A percentile compares a stretch with the other conserved stretches of the same genome.
Conservation (phyloP, 2,888 invertebrate genomes). For the Volucella bombylans region DNA sequence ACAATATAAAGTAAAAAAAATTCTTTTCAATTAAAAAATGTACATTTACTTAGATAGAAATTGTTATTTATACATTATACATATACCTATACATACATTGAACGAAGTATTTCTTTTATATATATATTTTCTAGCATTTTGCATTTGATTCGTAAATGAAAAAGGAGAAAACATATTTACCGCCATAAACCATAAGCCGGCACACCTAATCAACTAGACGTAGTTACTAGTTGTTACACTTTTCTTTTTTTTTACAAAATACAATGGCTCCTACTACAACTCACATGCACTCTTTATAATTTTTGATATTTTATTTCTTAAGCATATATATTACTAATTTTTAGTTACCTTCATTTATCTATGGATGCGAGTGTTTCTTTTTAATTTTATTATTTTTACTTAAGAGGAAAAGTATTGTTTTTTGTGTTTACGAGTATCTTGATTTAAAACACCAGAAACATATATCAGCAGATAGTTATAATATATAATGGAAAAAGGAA, state of each 20-base stretch:
- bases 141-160: conserved; percentile 38
- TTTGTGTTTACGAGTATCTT: background rate
- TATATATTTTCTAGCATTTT: conserved; percentile 24
- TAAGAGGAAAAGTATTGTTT: conserved; percentile 41
- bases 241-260: background rate
- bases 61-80: conserved; percentile 45
- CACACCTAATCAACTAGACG: background rate
- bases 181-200: conserved; percentile 47
- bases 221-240: background rate
- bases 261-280: conserved; percentile 5
- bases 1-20: conserved; percentile 24
- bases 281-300: conserved; percentile 36
- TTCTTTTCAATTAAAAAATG: conserved; percentile 38
- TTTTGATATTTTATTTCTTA: conserved; percentile 41
- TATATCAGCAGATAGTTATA: conserved; percentile 41
- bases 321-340: background rate
- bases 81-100: conserved; percentile 6
- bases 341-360: conserved; percentile 23
- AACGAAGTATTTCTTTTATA: conserved; percentile 29
- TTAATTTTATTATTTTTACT: conserved; percentile 20
- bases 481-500: conserved; percentile 48
- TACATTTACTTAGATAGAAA: conserved; percentile 59
- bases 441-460: conserved; percentile 11
- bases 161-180: conserved; percentile 17
- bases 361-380: conserved; percentile 25